A percentile compares a stretch with the other conserved stretches of the same genome.
These are phyloP conservation scores for Metacarcinus magister DNA, from an alignment of 2,888 invertebrate species.

Conservation along the genomic window DNA sequence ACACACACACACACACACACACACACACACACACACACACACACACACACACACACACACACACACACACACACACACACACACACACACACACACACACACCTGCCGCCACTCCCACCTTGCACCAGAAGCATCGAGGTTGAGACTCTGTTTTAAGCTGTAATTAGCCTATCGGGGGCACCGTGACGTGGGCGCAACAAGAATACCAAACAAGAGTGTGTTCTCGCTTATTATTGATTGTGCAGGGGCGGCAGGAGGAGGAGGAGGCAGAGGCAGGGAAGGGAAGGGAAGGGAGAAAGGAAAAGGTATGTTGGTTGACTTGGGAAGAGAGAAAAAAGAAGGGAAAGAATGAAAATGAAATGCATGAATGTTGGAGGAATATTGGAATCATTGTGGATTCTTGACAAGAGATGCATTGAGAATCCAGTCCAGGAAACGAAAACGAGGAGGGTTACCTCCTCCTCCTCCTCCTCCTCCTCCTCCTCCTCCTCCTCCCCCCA, in stretches of 20 bases:
- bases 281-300: not conserved
- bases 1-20: constrained; percentile 57
- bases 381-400: not conserved
- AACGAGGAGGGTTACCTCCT: not conserved
- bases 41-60: constrained; percentile 59
- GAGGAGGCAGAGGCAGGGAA: no score
- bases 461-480: not conserved
- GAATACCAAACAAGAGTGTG: not conserved
- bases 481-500: not conserved
- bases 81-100: constrained; percentile 54
- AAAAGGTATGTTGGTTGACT: not conserved
- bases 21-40: constrained; percentile 60
- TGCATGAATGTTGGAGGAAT: not conserved
- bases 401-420: not conserved
- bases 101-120: not conserved
- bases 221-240: not conserved
- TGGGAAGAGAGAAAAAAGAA: not conserved
- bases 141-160: not conserved
- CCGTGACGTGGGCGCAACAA: not conserved
- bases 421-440: not conserved
- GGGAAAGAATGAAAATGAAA: not conserved
- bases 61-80: constrained; percentile 64
- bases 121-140: not conserved
- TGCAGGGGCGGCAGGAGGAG: not conserved
- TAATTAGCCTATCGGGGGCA: not conserved